phyloP scores from a whole-genome alignment of 2,113 vertebrate species.

The Siphamia tubifer region DNA sequence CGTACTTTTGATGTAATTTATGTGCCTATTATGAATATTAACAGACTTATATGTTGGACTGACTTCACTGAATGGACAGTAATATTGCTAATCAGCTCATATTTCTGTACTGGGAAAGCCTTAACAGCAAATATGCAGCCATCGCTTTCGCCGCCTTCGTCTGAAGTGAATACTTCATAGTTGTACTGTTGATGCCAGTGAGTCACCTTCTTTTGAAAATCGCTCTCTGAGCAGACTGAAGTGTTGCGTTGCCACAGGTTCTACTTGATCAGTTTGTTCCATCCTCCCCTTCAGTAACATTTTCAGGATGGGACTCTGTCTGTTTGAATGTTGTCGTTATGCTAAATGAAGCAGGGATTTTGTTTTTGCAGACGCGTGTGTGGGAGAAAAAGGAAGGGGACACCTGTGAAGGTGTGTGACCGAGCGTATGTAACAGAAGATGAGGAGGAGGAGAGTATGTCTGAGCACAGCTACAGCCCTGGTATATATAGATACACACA shows the following conservation, averaged over 20 bases:
- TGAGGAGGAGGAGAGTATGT: constrained; percentile 84
- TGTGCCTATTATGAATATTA: too few species aligned
- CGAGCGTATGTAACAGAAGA: constrained; percentile 81
- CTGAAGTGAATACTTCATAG: not conserved
- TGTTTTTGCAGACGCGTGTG: constrained; percentile 74
- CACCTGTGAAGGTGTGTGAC: constrained; percentile 82
- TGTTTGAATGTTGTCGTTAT: not conserved
- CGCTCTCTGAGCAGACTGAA: not conserved
- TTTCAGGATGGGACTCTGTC: not conserved
- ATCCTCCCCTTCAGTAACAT: not conserved
- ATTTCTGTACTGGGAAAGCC: too few species aligned
- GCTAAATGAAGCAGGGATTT: constrained; percentile 3
- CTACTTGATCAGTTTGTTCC: not conserved
- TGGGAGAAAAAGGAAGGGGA: constrained; percentile 82
- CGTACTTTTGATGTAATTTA: too few species aligned
- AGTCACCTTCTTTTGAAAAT: not conserved
- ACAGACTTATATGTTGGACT: too few species aligned
- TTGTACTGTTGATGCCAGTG: not conserved
- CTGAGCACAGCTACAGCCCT: constrained; percentile 83
- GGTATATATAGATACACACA: constrained; percentile 54
- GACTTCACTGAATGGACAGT: too few species aligned
- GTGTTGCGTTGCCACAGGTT: not conserved
- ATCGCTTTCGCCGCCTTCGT: not conserved
- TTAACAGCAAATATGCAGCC: not conserved
- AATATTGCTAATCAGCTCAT: too few species aligned